phyloP scores from a whole-genome alignment of 2,797 vertebrate species.

The Tangara arthus region DNA sequence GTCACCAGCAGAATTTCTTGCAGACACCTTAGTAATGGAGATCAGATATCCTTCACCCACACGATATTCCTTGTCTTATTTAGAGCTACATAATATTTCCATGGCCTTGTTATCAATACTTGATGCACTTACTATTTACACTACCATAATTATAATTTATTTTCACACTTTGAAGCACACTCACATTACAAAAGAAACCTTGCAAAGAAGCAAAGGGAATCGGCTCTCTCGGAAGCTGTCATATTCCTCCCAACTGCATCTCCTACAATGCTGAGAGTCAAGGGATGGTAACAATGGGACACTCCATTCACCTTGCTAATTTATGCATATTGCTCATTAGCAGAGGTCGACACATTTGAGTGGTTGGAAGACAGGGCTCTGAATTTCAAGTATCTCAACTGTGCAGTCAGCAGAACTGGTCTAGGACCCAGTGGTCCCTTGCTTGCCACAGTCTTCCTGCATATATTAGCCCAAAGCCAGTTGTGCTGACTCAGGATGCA shows the following conservation, averaged over 20 bases:
- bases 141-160: neutral
- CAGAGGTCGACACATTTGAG: neutral
- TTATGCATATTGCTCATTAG: constrained; percentile 37
- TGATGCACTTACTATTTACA: neutral
- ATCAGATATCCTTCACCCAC: neutral
- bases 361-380: neutral
- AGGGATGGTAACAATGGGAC: neutral
- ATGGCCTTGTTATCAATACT: neutral
- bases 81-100: neutral
- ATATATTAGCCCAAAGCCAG: neutral
- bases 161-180: neutral
- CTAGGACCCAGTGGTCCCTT: neutral
- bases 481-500: neutral
- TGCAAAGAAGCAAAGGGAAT: neutral
- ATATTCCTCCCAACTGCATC: neutral
- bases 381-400: constrained; percentile 5
- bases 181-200: neutral
- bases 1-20: neutral
- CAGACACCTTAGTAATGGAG: neutral
- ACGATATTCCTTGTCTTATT: neutral
- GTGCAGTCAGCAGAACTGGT: neutral
- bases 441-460: neutral
- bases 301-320: constrained; percentile 9
- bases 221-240: neutral
- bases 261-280: neutral